Conservation (phyloP, 2,888 invertebrate genomes). For the Epirrhoe tristata region DNA sequence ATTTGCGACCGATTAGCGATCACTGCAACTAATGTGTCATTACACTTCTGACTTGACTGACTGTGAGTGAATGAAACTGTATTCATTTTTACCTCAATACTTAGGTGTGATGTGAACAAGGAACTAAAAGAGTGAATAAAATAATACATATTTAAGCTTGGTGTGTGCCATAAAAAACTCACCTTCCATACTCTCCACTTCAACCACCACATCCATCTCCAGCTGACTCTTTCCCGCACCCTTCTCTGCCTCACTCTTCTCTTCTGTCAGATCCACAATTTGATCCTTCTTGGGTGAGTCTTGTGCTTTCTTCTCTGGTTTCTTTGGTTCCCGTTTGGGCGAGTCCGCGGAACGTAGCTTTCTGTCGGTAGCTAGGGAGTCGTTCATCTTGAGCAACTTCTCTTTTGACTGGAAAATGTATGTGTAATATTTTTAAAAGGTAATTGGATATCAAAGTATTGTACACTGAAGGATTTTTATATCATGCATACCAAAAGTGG, state of each 20-base stretch:
- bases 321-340: constrained; percentile 64
- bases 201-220: constrained; percentile 61
- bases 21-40: no score
- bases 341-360: constrained; percentile 72
- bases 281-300: constrained; percentile 29
- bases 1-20: no score
- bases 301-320: constrained; percentile 23
- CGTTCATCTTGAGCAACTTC: constrained; percentile 71
- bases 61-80: no score
- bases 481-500: no score
- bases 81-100: no score
- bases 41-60: no score
- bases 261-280: constrained; percentile 20
- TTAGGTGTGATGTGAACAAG: no score
- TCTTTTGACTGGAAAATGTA: constrained; percentile 69
- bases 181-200: constrained; percentile 63
- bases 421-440: no score
- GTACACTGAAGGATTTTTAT: no score
- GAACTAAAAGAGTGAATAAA: no score
- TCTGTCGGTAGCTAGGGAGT: constrained; percentile 61
- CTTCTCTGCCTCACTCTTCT: constrained; percentile 41
- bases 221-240: constrained; percentile 45
- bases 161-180: constrained; percentile 39
- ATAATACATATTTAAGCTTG: neutral
- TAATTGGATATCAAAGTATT: no score